Evolutionary conservation across 2,888 invertebrate genomes (phyloP).

Genomic region (Chalcosyrphus nemorum): DNA sequence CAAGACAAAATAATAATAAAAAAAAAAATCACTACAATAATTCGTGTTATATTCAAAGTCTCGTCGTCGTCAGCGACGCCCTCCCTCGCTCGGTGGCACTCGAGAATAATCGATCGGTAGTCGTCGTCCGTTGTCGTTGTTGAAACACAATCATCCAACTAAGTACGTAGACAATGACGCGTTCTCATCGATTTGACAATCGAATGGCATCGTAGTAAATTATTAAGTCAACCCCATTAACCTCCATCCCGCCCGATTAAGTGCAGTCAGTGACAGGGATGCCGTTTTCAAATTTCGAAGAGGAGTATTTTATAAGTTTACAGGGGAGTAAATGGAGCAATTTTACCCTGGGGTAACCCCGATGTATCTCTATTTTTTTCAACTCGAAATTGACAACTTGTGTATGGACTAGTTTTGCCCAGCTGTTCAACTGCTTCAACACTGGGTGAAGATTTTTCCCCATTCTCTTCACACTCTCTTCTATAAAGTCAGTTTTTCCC

Average conservation of each 20-base stretch:
- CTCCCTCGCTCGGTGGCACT: not conserved
- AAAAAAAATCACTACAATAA: not conserved
- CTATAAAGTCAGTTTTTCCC: too few species aligned
- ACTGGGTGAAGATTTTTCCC: too few species aligned
- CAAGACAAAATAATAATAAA: not conserved
- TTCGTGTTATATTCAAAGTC: not conserved
- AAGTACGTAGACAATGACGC: not conserved
- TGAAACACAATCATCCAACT: not conserved
- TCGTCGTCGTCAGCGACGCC: not conserved
- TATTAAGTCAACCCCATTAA: constrained; percentile 9
- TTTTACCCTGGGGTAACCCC: too few species aligned
- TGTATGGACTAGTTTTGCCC: too few species aligned
- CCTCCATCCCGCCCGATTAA: not conserved
- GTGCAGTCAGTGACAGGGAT: not conserved
- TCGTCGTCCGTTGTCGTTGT: not conserved
- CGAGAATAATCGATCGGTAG: not conserved
- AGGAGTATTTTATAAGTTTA: too few species aligned
- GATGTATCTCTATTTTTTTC: too few species aligned
- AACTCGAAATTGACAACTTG: too few species aligned
- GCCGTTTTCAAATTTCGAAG: too few species aligned
- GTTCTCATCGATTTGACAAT: constrained; percentile 35
- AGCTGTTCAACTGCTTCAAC: too few species aligned
- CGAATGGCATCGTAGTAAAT: constrained; percentile 10
- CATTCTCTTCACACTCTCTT: too few species aligned
- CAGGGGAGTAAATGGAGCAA: too few species aligned